phyloP scores from a whole-genome alignment of 2,888 invertebrate species.

The Masnerella sp. region DNA sequence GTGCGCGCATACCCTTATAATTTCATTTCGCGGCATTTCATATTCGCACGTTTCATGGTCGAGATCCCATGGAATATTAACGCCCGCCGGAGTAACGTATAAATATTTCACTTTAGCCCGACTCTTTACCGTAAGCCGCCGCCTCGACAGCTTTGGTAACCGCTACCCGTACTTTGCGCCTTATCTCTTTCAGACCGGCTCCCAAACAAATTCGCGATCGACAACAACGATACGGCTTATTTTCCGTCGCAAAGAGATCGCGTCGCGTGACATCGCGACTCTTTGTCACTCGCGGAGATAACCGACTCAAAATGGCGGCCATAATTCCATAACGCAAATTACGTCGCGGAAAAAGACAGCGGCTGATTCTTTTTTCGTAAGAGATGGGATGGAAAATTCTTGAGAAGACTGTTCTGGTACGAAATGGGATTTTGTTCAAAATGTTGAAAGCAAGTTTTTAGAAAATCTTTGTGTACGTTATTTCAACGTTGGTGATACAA shows the following conservation, averaged over 20 bases:
- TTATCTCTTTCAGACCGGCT: slow-evolving; percentile 51
- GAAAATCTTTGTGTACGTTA: no score
- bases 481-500: no score
- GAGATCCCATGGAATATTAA: slow-evolving; percentile 68
- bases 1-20: slow-evolving; percentile 37
- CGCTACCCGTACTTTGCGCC: slow-evolving; percentile 13
- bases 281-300: no score
- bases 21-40: slow-evolving; percentile 51
- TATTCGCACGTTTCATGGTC: slow-evolving; percentile 50
- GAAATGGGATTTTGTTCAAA: no score
- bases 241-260: slow-evolving; percentile 48
- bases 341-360: no score
- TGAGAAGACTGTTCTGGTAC: no score
- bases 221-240: slow-evolving; percentile 42
- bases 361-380: no score
- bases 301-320: no score
- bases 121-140: slow-evolving; percentile 62
- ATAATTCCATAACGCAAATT: no score
- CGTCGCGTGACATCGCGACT: slow-evolving; percentile 8
- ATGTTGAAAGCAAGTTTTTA: no score
- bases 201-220: slow-evolving; percentile 54
- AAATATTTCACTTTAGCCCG: slow-evolving; percentile 69
- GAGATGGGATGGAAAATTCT: no score
- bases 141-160: slow-evolving; percentile 36
- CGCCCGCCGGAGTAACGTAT: slow-evolving; percentile 66